Percentiles rank a stretch among this genome's conserved stretches.
These are phyloP conservation scores for Chlorodrepanis virens DNA, from an alignment of 2,113 vertebrate species.

Conservation along the genomic window DNA sequence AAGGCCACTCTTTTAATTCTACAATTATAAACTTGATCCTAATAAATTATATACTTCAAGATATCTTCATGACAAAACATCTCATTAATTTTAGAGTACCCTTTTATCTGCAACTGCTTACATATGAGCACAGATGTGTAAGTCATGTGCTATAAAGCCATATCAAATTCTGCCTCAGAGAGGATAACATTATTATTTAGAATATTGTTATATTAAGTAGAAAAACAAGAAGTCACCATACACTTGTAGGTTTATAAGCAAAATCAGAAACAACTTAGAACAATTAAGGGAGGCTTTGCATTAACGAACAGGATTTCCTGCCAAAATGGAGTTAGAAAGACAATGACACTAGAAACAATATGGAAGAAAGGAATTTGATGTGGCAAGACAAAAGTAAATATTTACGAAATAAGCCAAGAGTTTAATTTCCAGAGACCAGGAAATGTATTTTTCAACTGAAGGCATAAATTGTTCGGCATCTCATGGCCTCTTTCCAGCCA, in stretches of 20 bases:
- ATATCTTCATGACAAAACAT: neutral
- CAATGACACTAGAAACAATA: slow-evolving; percentile 35
- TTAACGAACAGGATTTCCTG: slow-evolving; percentile 47
- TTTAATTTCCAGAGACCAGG: neutral
- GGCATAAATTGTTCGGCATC: slow-evolving; percentile 53
- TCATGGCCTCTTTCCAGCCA: slow-evolving; percentile 12
- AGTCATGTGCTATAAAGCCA: neutral
- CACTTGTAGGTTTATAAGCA: neutral
- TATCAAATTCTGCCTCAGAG: neutral
- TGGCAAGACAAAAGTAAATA: slow-evolving; percentile 66
- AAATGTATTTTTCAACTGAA: slow-evolving; percentile 59
- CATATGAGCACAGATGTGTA: neutral
- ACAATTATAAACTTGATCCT: neutral
- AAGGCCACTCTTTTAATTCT: neutral
- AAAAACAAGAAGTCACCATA: neutral
- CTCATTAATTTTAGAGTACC: neutral
- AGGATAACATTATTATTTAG: neutral
- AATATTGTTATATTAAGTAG: neutral
- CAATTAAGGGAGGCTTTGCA: neutral
- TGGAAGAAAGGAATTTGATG: slow-evolving; percentile 57
- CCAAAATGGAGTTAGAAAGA: slow-evolving; percentile 41
- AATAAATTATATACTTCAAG: neutral
- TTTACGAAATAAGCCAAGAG: slow-evolving; percentile 53
- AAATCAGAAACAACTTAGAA: neutral
- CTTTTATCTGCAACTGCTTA: neutral